phyloP scores from a whole-genome alignment of 2,888 invertebrate species.

The Drosophila yooni region DNA sequence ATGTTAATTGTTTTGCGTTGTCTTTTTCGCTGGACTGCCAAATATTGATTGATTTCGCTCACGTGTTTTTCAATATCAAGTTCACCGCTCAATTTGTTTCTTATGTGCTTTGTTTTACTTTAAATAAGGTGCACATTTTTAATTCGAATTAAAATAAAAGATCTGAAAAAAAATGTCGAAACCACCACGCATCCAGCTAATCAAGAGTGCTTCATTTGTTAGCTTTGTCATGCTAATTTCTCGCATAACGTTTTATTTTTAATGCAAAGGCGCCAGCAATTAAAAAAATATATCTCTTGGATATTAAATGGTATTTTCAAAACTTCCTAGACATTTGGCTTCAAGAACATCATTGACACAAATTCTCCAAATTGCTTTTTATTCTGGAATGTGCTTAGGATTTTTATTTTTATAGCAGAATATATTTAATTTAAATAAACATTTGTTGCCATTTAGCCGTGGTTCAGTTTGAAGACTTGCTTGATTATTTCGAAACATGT shows the following conservation, averaged over 20 bases:
- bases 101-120: conserved; percentile 47
- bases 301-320: not conserved
- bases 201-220: conserved; percentile 46
- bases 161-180: conserved; percentile 26
- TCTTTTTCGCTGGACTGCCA: conserved; percentile 22
- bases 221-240: conserved; percentile 70
- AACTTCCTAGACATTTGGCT: not conserved
- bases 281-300: not conserved
- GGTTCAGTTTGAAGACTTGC: not conserved
- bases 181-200: conserved; percentile 31
- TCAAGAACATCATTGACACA: not conserved
- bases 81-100: conserved; percentile 31
- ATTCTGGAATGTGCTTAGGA: not conserved
- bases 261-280: conserved; percentile 14
- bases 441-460: not conserved
- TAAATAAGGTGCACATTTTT: conserved; percentile 42
- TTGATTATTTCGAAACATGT: conserved; percentile 8
- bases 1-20: conserved; percentile 60
- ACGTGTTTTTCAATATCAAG: conserved; percentile 56
- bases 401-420: not conserved
- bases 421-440: not conserved
- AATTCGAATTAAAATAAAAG: conserved; percentile 26
- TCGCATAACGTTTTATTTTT: conserved; percentile 27
- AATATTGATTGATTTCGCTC: conserved; percentile 57
- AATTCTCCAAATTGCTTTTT: not conserved